A percentile compares a stretch with the other conserved stretches of the same genome.
phyloP scores from a whole-genome alignment of 2,113 vertebrate genomes.

The Heterotilapia buettikoferi region DNA sequence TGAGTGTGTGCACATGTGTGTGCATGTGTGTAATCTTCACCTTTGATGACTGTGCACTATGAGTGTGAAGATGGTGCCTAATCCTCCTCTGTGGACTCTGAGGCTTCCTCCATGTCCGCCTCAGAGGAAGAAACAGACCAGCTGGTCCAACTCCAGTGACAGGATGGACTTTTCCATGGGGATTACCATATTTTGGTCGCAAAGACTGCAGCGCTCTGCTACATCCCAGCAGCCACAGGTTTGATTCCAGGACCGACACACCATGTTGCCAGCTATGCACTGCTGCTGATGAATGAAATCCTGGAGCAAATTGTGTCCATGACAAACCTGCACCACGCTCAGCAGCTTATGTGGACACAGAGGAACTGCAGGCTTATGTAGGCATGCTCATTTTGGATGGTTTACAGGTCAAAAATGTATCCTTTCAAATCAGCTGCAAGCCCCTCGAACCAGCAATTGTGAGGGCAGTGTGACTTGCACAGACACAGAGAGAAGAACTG shows the following conservation, averaged over 20 bases:
- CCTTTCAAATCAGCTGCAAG: not conserved
- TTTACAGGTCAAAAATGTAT: not conserved
- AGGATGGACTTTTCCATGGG: not conserved
- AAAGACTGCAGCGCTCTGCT: not conserved
- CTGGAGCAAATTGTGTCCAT: not conserved
- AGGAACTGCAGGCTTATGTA: not conserved
- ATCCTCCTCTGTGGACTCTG: not conserved
- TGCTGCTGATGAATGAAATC: not conserved
- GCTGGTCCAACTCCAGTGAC: not conserved
- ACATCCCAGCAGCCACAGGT: not conserved
- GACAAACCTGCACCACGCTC: not conserved
- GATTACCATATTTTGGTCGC: not conserved
- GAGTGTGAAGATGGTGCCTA: not conserved
- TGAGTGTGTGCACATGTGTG: not conserved
- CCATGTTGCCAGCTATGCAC: too few species aligned
- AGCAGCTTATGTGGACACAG: not conserved
- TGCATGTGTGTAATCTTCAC: not conserved
- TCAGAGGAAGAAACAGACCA: not conserved
- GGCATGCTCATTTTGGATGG: not conserved
- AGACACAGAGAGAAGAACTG: not conserved
- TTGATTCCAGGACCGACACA: not conserved
- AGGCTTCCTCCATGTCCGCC: not conserved
- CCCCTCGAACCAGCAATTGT: not conserved
- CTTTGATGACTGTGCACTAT: not conserved
- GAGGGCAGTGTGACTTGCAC: not conserved